A percentile compares a stretch with the other conserved stretches of the same genome.
Conservation (phyloP, 2,113 vertebrate genomes). For the Chaenogobius annularis region DNA sequence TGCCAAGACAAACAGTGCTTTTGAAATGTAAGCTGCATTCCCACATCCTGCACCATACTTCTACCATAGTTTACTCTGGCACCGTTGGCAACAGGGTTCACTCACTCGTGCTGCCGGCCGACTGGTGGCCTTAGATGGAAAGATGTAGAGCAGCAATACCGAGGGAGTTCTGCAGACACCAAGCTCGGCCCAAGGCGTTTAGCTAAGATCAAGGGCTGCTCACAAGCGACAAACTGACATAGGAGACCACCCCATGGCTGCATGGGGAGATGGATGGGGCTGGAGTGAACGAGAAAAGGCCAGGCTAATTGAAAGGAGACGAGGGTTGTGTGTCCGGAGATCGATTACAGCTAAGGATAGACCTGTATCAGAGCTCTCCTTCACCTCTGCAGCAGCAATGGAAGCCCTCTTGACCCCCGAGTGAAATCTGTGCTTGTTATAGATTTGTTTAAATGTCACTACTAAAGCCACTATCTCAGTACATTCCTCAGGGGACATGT, state of each 20-base stretch:
- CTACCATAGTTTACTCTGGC: slow-evolving; percentile 16
- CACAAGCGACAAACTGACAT: slow-evolving; percentile 53
- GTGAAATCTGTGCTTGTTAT: slow-evolving; percentile 30
- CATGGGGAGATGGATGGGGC: slow-evolving; percentile 20
- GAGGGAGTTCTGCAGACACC: slow-evolving; percentile 46
- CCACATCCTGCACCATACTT: slow-evolving; percentile 16
- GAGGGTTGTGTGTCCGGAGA: slow-evolving; percentile 56
- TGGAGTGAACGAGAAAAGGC: slow-evolving; percentile 9
- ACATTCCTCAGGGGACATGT: not conserved
- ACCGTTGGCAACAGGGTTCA: slow-evolving; percentile 29
- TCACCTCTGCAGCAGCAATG: slow-evolving; percentile 47
- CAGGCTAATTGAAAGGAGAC: slow-evolving; percentile 43
- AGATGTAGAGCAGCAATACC: slow-evolving; percentile 60
- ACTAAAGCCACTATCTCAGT: slow-evolving; percentile 10
- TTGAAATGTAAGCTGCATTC: not conserved
- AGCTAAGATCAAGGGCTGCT: slow-evolving; percentile 59
- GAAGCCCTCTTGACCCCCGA: slow-evolving; percentile 20
- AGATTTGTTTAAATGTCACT: slow-evolving; percentile 33
- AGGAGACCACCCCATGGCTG: slow-evolving; percentile 30
- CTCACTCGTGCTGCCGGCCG: slow-evolving; percentile 25
- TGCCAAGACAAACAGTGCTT: not conserved
- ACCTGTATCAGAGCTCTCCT: slow-evolving; percentile 58
- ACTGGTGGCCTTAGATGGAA: slow-evolving; percentile 39
- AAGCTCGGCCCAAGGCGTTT: slow-evolving; percentile 55
- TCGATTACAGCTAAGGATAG: slow-evolving; percentile 64